phyloP scores from a whole-genome alignment of 2,797 vertebrate species.

The Neomorphus geoffroyi region DNA sequence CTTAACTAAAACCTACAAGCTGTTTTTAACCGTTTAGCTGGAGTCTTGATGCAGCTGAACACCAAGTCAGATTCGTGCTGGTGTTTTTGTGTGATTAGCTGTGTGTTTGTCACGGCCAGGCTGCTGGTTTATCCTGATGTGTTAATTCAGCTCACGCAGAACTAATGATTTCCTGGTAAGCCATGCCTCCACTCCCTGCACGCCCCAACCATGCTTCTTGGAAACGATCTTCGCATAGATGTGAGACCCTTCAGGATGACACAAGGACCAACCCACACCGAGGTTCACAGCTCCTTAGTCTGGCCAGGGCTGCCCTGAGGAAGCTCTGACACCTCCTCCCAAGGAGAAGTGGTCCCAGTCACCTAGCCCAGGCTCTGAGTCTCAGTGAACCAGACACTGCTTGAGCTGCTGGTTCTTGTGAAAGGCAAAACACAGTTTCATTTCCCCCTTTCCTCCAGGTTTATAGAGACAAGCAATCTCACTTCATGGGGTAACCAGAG shows the following conservation, averaged over 20 bases:
- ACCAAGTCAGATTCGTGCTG: background rate
- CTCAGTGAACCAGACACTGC: background rate
- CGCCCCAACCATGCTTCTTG: background rate
- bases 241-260: fast-evolving
- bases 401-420: background rate
- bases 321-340: background rate
- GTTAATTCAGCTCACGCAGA: background rate
- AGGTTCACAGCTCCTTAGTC: fast-evolving
- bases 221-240: background rate
- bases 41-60: background rate
- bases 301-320: background rate
- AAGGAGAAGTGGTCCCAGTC: background rate
- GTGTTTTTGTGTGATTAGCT: background rate
- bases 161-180: background rate
- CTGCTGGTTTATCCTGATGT: background rate
- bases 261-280: fast-evolving
- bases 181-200: background rate
- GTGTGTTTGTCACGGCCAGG: background rate
- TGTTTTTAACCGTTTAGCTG: background rate
- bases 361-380: background rate
- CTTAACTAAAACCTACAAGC: background rate
- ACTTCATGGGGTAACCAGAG: background rate
- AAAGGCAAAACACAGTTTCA: background rate
- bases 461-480: background rate
- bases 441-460: background rate